Conservation (phyloP, 2,888 invertebrate genomes). For the Hedya salicella region DNA sequence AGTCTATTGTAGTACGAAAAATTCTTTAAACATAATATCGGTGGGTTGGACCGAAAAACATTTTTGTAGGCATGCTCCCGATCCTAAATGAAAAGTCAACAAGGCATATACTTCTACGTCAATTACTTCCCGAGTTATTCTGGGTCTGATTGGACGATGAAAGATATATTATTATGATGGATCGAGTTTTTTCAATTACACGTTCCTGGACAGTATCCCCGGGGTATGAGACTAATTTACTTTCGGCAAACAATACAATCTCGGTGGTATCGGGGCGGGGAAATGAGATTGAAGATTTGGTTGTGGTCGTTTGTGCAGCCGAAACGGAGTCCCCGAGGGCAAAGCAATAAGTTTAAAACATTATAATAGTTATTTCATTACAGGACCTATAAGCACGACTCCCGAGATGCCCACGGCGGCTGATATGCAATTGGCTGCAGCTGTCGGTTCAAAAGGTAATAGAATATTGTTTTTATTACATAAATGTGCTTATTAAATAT, state of each 20-base stretch:
- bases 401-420: slow-evolving; percentile 82
- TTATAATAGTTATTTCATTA: slow-evolving; percentile 34
- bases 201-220: slow-evolving; percentile 48
- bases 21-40: slow-evolving; percentile 65
- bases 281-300: slow-evolving; percentile 12
- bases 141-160: slow-evolving; percentile 56
- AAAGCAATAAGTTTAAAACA: not conserved
- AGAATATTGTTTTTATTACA: not conserved
- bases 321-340: not conserved
- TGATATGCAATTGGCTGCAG: slow-evolving; percentile 79
- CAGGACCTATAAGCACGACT: slow-evolving; percentile 81
- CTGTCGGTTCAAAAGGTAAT: slow-evolving; percentile 74
- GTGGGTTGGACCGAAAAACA: slow-evolving; percentile 50
- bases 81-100: slow-evolving; percentile 69
- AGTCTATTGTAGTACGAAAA: slow-evolving; percentile 70
- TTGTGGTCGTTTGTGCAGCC: slow-evolving; percentile 7
- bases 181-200: slow-evolving; percentile 56
- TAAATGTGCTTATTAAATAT: not conserved
- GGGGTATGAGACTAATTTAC: slow-evolving; percentile 55
- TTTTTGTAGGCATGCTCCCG: slow-evolving; percentile 51
- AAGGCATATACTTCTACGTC: slow-evolving; percentile 48
- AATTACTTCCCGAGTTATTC: slow-evolving; percentile 50
- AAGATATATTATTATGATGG: slow-evolving; percentile 65
- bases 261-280: slow-evolving; percentile 37
- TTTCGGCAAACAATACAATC: slow-evolving; percentile 52